Base-by-base conservation (phyloP, 1,140 invertebrate species). In the Pseudomyrmex concolor region DNA sequence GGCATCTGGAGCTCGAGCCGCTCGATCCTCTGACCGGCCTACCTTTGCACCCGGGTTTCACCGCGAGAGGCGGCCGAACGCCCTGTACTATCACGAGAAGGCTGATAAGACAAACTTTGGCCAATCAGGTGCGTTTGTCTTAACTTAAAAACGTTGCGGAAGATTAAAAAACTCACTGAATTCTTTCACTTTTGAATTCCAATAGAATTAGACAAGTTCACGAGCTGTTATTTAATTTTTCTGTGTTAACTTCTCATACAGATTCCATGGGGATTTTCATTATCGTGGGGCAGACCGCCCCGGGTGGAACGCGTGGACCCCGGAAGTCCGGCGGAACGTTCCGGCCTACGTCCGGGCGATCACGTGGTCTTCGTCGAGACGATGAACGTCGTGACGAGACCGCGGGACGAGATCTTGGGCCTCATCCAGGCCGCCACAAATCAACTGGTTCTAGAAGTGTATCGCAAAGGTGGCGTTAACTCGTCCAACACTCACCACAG, bases 221-320 rank as follows among this genome's bases (percentile, higher is more conserved):
- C 34, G 0, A 34, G 5, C 34, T 7, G 34, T 34, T 34, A 34
- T 34, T 7, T 34, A 34, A 73, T 62, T 9, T 73, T 51, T 50
- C 45, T 7, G 17, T 7, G 17, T 17, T 1, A 13, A 4, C 67
- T 10, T 48, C 34, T 63, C 4, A 83, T 84, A 8, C 86, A 94
- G 93, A 66, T 93, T 34, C 90, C 94, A 85, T 94, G 94, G 94
- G 94, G 94, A 64, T 98, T 99, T 94, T 98, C 97, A 4, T 96
- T 99, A n/a, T 97, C 98, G 1, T 98, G 98, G 97, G 98, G 97
- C 2, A 96, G 97, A 90, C 98, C 98, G 17, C 97, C 96, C n/a
- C 95, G 97, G 12, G 96, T 99, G 22, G 98, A 98, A 90, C 94
- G 97, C 74, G 97, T 98, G 1, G 97, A 98, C 87, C 95, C 96